Evolutionary conservation across 2,888 invertebrate genomes (phyloP).

Genomic region (Atrina japonica): DNA sequence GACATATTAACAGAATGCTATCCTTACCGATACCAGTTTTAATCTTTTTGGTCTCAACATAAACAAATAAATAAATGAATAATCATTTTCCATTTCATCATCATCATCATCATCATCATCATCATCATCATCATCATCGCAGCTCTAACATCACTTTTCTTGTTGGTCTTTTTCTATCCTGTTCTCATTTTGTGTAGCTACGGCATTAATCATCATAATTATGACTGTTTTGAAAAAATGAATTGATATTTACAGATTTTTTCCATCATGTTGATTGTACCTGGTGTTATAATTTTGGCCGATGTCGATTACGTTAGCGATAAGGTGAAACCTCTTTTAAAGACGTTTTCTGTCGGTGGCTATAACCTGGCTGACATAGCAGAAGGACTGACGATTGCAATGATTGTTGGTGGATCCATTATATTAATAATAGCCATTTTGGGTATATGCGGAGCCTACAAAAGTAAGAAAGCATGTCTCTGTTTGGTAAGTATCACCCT

Average conservation of each 20-base stretch:
- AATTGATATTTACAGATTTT: constrained; percentile 23
- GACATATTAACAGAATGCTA: too few relatives aligned
- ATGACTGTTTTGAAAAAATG: background rate
- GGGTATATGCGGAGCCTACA: constrained; percentile 45
- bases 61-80: too few relatives aligned
- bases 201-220: too few relatives aligned
- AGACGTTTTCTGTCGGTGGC: constrained; percentile 8
- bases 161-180: too few relatives aligned
- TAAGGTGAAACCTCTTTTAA: constrained; percentile 13
- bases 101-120: too few relatives aligned
- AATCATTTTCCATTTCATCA: too few relatives aligned
- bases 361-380: constrained; percentile 33
- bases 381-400: constrained; percentile 36
- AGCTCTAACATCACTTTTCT: too few relatives aligned
- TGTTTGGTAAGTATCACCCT: constrained; percentile 40
- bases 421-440: constrained; percentile 41
- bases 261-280: constrained; percentile 31
- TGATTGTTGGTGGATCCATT: constrained; percentile 45
- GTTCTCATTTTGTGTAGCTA: too few relatives aligned
- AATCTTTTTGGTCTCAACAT: too few relatives aligned
- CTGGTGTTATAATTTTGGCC: constrained; percentile 12
- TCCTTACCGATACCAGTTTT: too few relatives aligned
- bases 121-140: too few relatives aligned
- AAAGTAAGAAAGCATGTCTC: constrained; percentile 41
- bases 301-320: constrained; percentile 13